phyloP scores from a whole-genome alignment of 2,888 invertebrate species.

The Halictus quadricinctus region DNA sequence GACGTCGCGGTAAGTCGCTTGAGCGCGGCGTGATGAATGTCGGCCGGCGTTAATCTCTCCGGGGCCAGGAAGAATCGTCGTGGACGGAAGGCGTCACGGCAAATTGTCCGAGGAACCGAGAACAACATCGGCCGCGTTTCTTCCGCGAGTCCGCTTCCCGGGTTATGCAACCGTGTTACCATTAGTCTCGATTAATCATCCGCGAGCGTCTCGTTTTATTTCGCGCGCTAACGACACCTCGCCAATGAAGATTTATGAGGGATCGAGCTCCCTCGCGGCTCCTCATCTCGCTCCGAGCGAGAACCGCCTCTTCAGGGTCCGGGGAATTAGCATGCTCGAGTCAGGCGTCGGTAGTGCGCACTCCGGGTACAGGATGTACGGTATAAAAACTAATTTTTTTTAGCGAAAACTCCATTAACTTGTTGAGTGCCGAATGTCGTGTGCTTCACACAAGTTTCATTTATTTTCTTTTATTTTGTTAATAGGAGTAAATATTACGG shows the following conservation, averaged over 20 bases:
- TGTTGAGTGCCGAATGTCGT: no score
- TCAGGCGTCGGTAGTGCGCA: neutral
- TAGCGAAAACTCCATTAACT: no score
- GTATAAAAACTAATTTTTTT: neutral
- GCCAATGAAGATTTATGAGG: slow-evolving; percentile 46
- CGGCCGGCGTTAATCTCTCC: slow-evolving; percentile 29
- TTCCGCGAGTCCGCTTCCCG: neutral
- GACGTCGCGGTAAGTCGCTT: slow-evolving; percentile 2
- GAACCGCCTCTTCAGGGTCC: neutral
- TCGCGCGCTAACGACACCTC: slow-evolving; percentile 34
- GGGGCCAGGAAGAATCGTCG: neutral
- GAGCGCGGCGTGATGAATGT: slow-evolving; percentile 20
- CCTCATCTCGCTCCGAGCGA: neutral
- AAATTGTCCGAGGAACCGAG: neutral
- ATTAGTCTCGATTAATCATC: slow-evolving; percentile 45
- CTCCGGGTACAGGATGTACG: neutral
- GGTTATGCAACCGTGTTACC: slow-evolving; percentile 35
- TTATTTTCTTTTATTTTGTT: no score
- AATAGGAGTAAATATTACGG: no score
- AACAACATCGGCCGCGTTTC: neutral
- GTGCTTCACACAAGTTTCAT: no score
- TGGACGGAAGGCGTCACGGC: neutral
- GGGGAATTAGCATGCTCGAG: neutral
- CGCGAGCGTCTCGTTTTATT: slow-evolving; percentile 31
- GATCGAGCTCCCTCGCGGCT: neutral